These are phyloP conservation scores for Cichladusa arquata DNA, from an alignment of 2,113 vertebrate genomes.

Conservation along the genomic window DNA sequence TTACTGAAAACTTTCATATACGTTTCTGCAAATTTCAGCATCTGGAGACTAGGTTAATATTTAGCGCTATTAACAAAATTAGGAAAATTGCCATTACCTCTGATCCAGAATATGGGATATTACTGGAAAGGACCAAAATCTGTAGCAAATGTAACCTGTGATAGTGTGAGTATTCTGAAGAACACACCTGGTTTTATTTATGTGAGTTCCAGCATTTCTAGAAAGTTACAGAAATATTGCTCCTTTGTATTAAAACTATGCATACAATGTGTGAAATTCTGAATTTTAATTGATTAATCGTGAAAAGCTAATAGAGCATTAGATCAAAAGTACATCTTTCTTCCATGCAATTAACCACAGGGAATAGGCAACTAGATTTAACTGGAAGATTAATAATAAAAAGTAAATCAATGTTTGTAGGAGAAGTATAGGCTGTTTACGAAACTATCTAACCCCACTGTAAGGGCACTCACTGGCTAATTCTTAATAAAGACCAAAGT, in stretches of 20 bases:
- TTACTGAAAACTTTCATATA: background rate
- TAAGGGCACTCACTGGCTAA: background rate
- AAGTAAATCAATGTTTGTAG: background rate
- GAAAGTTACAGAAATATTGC: background rate
- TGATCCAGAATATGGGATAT: background rate
- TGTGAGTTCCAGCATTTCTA: background rate
- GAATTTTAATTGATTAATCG: background rate
- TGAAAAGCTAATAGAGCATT: background rate
- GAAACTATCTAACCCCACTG: background rate
- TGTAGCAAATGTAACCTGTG: constrained; percentile 7
- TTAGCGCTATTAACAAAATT: constrained; percentile 27
- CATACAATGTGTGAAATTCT: background rate
- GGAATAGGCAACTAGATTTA: background rate
- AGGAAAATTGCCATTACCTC: background rate
- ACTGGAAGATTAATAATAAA: background rate
- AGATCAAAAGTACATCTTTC: background rate
- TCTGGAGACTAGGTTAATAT: background rate
- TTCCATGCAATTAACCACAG: background rate
- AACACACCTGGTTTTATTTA: background rate
- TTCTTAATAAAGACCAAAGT: background rate
- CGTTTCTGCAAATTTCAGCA: background rate
- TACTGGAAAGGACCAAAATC: background rate
- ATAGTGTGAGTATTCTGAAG: background rate
- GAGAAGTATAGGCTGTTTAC: background rate
- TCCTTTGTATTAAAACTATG: background rate